These are phyloP conservation scores for Phalacrocorax brasilianus DNA, from an alignment of 2,113 vertebrate species.

Conservation along the genomic window DNA sequence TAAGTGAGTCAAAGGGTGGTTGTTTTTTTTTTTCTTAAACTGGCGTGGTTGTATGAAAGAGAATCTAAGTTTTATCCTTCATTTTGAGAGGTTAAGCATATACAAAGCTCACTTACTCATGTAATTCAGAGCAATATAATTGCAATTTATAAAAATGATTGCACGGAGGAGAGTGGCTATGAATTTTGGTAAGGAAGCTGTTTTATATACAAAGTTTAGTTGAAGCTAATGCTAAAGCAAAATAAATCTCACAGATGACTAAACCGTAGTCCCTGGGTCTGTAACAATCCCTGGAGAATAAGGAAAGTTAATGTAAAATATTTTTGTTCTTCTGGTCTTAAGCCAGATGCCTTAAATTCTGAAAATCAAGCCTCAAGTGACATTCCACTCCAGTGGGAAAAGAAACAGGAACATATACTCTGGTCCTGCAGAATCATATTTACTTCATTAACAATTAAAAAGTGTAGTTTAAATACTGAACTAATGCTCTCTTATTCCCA, in stretches of 20 bases:
- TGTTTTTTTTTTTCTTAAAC: neutral
- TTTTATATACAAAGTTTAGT: slow-evolving; percentile 51
- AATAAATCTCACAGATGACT: slow-evolving; percentile 66
- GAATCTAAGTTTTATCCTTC: neutral
- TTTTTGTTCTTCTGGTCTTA: slow-evolving; percentile 67
- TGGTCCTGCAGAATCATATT: neutral
- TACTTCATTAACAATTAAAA: neutral
- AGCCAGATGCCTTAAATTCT: slow-evolving; percentile 73
- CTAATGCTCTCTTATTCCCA: neutral
- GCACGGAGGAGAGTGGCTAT: neutral
- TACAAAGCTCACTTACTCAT: neutral
- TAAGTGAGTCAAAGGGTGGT: neutral
- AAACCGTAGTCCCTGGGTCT: slow-evolving; percentile 38
- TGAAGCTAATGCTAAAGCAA: slow-evolving; percentile 52
- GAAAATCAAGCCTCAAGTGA: slow-evolving; percentile 55
- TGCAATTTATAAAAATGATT: slow-evolving; percentile 45
- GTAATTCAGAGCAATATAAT: slow-evolving; percentile 1
- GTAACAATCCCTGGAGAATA: slow-evolving; percentile 57
- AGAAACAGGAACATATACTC: slow-evolving; percentile 1
- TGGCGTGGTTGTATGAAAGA: neutral
- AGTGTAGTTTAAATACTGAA: neutral
- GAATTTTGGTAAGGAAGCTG: slow-evolving; percentile 54
- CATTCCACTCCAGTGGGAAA: slow-evolving; percentile 66
- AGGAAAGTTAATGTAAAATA: slow-evolving; percentile 69
- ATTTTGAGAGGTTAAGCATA: neutral